Conservation (phyloP, 1,140 invertebrate genomes). For the Zaprionus africanus region DNA sequence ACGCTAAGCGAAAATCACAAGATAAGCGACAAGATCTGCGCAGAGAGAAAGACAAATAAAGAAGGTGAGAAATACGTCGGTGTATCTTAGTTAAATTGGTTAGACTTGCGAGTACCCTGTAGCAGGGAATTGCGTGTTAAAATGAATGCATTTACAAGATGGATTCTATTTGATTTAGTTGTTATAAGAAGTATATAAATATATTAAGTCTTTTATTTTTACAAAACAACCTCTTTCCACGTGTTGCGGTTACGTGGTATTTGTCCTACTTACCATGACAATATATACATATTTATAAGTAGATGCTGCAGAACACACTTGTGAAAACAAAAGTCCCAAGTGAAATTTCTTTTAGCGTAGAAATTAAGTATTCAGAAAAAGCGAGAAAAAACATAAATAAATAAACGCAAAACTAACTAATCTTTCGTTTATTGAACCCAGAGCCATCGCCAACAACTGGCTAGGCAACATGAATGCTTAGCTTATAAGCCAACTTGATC, state of each 20-base stretch:
- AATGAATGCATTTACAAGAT: not conserved
- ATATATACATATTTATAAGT: not conserved
- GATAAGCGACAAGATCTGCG: conserved; percentile 26
- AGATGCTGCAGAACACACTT: conserved; percentile 12
- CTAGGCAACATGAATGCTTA: conserved; percentile 46
- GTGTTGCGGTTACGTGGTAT: not conserved
- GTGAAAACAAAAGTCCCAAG: conserved; percentile 48
- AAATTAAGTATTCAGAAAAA: conserved; percentile 13
- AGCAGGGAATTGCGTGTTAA: not conserved
- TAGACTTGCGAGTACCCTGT: not conserved
- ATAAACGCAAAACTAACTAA: conserved; percentile 22
- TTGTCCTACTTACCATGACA: not conserved
- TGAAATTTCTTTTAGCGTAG: conserved; percentile 29
- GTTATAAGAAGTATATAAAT: not conserved
- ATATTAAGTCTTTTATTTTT: not conserved
- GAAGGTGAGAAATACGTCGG: conserved; percentile 23
- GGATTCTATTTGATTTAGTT: not conserved
- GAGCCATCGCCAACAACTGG: conserved; percentile 30
- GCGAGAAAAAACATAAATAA: conserved; percentile 14
- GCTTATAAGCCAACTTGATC: conserved; percentile 12
- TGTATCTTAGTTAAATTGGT: not conserved
- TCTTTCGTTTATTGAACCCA: conserved; percentile 61
- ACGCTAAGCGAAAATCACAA: conserved; percentile 32
- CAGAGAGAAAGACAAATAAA: conserved; percentile 33
- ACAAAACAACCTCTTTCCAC: not conserved